These are phyloP conservation scores for Brachypalpus laphriformis DNA, from an alignment of 2,888 invertebrate genomes.

Conservation along the genomic window DNA sequence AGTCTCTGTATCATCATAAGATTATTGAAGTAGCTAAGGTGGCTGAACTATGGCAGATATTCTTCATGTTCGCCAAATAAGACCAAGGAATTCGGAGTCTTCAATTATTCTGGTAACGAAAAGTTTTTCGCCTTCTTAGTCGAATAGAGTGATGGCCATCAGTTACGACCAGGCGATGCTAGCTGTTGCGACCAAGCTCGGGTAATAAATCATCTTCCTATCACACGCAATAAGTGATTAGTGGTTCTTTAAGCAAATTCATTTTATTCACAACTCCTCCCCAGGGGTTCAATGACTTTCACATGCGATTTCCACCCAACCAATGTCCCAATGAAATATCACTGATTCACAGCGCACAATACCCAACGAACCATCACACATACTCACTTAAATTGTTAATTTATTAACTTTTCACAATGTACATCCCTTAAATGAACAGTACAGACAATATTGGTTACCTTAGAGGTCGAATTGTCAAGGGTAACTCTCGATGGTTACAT, in stretches of 20 bases:
- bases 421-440: conserved; percentile 41
- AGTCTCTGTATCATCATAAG: no score
- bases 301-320: conserved; percentile 18
- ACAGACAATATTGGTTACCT: conserved; percentile 26
- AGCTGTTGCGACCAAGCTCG: no score
- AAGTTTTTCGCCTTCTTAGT: no score
- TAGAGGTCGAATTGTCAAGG: conserved; percentile 41
- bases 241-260: not conserved
- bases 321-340: conserved; percentile 44
- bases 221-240: not conserved
- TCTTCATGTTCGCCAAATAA: no score
- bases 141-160: no score
- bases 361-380: conserved; percentile 20
- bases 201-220: not conserved
- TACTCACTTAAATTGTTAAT: conserved; percentile 41
- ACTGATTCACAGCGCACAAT: conserved; percentile 59
- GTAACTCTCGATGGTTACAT: conserved; percentile 51
- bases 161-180: no score
- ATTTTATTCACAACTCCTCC: conserved; percentile 1
- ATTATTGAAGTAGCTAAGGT: no score
- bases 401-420: conserved; percentile 60
- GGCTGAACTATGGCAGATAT: no score
- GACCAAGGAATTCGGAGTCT: no score
- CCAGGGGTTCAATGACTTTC: conserved; percentile 47
- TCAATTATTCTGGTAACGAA: no score